Base-by-base conservation (phyloP, 2,113 vertebrate genomes). In the Stegostoma tigrinum region DNA sequence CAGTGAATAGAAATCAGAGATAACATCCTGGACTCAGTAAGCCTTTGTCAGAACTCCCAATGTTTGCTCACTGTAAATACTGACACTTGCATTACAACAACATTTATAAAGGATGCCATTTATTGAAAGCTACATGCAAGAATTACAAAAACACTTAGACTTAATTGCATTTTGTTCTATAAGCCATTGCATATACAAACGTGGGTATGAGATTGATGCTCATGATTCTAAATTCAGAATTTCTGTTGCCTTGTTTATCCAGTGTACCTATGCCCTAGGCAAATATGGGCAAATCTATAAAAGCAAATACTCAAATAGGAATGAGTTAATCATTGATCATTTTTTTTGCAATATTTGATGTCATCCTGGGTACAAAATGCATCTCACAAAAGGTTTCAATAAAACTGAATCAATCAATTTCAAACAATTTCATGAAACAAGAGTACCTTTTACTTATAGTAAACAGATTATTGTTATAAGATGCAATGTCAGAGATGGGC, bases 261-360 rank as follows among this genome's bases (percentile, higher is more conserved):
- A 45, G 27, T 48, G n/a, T 45, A 70, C 67, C 14, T 7, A 48
- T 70, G 68, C 12, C 68, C 67, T 95, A 72, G 68, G 70, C 68
- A 72, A 95, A 95, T 95, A 45, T 45, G 67, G 27, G 52, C 67
- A 72, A 95, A 72, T 95, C 67, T 72, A 30, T 67, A 67, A 95
- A 95, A 95, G 45, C 23, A 95, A 72, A 95, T 95, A 95, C 27
- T 72, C 42, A 72, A 48, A 70, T 27, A 48, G 21, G 45, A 24
- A 95, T 72, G 15, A 95, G 67, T 95, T 95, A 95, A 95, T 95
- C 45, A 95, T 95, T 95, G 94, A 24, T 19, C 6, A 75, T 4
- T 95, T 72, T 45, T 5, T 42, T 45, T 94, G 66, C 93, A 94
- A 94, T 94, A 72, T 10, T 19, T 38, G 34, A 93, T 93, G 38